Percentiles rank a stretch among this genome's conserved stretches.
phyloP scores from a whole-genome alignment of 2,113 vertebrate species.

The Sturnus vulgaris region DNA sequence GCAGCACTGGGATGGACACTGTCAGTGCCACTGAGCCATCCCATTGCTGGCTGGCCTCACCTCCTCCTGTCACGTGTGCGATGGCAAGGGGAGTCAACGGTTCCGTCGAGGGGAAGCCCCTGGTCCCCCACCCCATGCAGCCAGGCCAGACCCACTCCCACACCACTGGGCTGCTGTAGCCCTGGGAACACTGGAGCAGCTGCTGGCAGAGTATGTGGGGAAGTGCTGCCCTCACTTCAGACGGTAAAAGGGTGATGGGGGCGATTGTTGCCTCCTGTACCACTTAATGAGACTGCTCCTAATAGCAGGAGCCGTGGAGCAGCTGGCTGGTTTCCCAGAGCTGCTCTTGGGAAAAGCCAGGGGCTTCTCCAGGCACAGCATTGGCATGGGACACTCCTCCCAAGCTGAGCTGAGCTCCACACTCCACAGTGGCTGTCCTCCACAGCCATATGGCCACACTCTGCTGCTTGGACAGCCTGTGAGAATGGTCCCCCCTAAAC shows the following conservation, averaged over 20 bases:
- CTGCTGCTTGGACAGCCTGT: rapidly evolving
- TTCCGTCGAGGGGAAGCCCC: rapidly evolving
- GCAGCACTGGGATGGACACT: background rate
- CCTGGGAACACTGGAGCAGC: background rate
- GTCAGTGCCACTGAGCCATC: background rate
- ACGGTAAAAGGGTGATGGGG: background rate
- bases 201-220: background rate
- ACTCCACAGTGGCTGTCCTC: background rate
- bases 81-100: rapidly evolving
- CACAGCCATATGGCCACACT: background rate
- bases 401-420: background rate
- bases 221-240: background rate
- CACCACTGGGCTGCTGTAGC: background rate
- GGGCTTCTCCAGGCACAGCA: background rate
- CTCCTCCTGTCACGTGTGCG: rapidly evolving
- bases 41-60: rapidly evolving
- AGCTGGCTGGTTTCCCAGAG: conserved; percentile 9
- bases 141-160: too few species aligned
- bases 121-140: rapidly evolving
- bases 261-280: background rate
- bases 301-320: background rate
- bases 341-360: background rate
- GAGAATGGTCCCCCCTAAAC: rapidly evolving
- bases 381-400: rapidly evolving
- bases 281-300: conserved; percentile 1